These are phyloP conservation scores for Thaumatotibia leucotreta DNA, from an alignment of 1,140 invertebrate species.

Conservation along the genomic window DNA sequence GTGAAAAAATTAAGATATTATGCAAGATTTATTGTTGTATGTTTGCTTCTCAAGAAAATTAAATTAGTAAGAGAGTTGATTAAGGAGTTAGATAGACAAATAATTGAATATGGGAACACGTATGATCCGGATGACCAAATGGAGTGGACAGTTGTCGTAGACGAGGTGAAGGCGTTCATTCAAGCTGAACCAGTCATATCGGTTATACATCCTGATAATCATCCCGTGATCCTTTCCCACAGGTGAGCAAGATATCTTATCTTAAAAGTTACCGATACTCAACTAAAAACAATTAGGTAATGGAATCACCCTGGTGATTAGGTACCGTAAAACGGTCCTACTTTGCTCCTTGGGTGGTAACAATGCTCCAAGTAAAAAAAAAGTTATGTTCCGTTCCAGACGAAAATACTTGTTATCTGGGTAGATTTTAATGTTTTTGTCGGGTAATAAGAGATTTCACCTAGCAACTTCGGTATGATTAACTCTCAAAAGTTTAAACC, in stretches of 20 bases:
- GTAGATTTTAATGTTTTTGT: too few species aligned
- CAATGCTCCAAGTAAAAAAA: too few species aligned
- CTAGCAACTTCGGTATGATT: too few species aligned
- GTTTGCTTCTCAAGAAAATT: conserved; percentile 95
- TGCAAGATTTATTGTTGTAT: conserved; percentile 97
- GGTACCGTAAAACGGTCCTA: too few species aligned
- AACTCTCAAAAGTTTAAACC: too few species aligned
- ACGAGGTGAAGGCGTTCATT: conserved; percentile 96
- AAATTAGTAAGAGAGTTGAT: conserved; percentile 95
- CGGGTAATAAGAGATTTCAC: too few species aligned
- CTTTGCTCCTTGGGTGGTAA: too few species aligned
- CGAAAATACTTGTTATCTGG: too few species aligned
- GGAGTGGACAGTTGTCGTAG: conserved; percentile 96
- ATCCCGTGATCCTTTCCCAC: conserved; percentile 86
- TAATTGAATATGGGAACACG: conserved; percentile 95
- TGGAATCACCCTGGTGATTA: too few species aligned
- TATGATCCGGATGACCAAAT: conserved; percentile 97
- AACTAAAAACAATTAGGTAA: too few species aligned
- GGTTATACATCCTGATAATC: conserved; percentile 90
- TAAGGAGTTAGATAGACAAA: conserved; percentile 92
- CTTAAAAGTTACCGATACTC: too few species aligned
- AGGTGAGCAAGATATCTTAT: conserved; percentile 75
- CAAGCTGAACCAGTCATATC: conserved; percentile 93
- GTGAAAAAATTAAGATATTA: conserved; percentile 98
- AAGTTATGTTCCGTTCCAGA: too few species aligned